Conservation (phyloP, 1,140 invertebrate species). For the Palaemon carinicauda region DNA sequence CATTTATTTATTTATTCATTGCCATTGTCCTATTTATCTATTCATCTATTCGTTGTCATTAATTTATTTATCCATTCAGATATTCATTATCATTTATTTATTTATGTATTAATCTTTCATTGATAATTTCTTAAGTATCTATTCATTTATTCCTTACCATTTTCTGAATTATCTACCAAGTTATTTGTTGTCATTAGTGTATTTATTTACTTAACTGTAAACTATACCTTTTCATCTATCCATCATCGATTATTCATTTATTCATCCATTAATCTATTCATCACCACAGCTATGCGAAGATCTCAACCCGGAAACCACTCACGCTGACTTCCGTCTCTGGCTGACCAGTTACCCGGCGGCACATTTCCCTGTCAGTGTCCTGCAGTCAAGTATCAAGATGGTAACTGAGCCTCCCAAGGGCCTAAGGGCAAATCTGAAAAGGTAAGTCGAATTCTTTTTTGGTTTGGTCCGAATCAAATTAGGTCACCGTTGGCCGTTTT, state of each 20-base stretch:
- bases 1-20: no score
- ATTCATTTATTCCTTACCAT: no score
- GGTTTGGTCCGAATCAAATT: background rate
- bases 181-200: background rate
- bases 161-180: no score
- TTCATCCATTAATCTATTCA: background rate
- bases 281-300: slow-evolving; percentile 63
- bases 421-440: slow-evolving; percentile 67
- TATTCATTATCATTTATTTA: no score
- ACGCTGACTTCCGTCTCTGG: slow-evolving; percentile 69
- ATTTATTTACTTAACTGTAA: no score
- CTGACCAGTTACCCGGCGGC: slow-evolving; percentile 69
- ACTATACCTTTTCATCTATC: background rate
- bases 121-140: no score
- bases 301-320: slow-evolving; percentile 65
- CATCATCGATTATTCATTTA: no score
- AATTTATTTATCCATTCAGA: no score
- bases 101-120: no score
- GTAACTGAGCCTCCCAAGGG: slow-evolving; percentile 70
- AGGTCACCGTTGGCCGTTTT: background rate
- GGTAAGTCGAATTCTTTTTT: slow-evolving; percentile 68
- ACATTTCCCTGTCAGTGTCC: slow-evolving; percentile 68
- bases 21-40: no score
- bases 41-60: no score
- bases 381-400: slow-evolving; percentile 71